Conservation (phyloP, 2,113 vertebrate genomes). For the Suricata suricatta region DNA sequence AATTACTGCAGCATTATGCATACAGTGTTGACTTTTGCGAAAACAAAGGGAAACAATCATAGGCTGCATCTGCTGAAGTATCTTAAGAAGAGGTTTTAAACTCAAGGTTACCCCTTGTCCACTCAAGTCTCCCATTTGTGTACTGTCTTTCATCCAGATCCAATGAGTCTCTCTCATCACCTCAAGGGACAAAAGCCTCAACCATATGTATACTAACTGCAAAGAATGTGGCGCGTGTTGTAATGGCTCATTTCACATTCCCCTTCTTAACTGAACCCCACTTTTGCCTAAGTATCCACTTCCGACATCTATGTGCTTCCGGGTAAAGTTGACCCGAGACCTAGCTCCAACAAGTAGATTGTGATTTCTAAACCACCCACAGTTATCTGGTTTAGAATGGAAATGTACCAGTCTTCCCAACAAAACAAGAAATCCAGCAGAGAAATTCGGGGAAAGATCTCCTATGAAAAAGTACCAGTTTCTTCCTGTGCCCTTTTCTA, state of each 20-base stretch:
- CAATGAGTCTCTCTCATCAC: neutral
- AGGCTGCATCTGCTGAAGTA: neutral
- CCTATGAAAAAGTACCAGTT: neutral
- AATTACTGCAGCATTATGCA: neutral
- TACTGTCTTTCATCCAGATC: neutral
- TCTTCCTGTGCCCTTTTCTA: neutral
- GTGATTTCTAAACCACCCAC: neutral
- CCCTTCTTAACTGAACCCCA: neutral
- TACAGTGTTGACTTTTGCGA: neutral
- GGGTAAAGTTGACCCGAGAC: neutral
- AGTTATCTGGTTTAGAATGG: neutral
- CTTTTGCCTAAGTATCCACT: neutral
- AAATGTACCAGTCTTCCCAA: neutral
- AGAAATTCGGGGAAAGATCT: neutral
- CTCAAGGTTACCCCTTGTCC: neutral
- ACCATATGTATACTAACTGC: fast-evolving
- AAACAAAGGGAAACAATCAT: neutral
- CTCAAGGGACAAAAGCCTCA: neutral
- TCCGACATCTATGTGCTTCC: neutral
- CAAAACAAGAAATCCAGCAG: neutral
- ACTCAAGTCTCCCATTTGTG: neutral
- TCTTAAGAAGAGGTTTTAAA: neutral
- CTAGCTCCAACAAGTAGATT: neutral
- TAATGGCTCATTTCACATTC: neutral
- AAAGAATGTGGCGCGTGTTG: neutral